phyloP scores from a whole-genome alignment of 1,140 invertebrate genomes.

The Euglossa dilemma region DNA sequence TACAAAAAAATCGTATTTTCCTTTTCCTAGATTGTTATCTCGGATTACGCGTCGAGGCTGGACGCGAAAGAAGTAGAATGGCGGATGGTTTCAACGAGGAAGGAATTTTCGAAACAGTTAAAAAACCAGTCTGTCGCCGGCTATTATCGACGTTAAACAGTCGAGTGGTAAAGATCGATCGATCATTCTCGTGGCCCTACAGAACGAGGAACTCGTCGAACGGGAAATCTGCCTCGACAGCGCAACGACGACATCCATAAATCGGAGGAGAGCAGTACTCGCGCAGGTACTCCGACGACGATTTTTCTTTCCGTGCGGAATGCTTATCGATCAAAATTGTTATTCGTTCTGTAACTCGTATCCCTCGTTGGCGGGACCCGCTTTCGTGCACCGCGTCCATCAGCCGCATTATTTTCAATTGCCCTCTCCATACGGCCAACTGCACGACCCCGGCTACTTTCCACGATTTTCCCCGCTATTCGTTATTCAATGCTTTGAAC shows the following conservation, averaged over 20 bases:
- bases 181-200: background rate
- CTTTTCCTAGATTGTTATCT: no score
- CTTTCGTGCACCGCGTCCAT: constrained; percentile 49
- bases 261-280: background rate
- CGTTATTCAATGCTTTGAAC: constrained; percentile 27
- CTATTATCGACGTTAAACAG: no score
- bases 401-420: constrained; percentile 49
- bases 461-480: constrained; percentile 15
- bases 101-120: no score
- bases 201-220: constrained; percentile 36
- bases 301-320: constrained; percentile 48
- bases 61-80: no score
- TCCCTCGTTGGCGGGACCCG: constrained; percentile 12
- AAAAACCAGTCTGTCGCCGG: no score
- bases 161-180: background rate
- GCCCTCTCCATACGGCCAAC: constrained; percentile 25
- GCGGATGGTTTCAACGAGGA: no score
- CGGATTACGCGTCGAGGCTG: no score
- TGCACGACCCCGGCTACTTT: background rate
- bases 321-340: constrained; percentile 64
- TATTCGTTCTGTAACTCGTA: constrained; percentile 36
- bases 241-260: background rate
- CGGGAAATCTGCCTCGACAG: constrained; percentile 33
- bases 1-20: no score
- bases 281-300: constrained; percentile 7